A percentile compares a stretch with the other conserved stretches of the same genome.
Conservation (phyloP, 2,888 invertebrate genomes). For the Eupeodes luniger region DNA sequence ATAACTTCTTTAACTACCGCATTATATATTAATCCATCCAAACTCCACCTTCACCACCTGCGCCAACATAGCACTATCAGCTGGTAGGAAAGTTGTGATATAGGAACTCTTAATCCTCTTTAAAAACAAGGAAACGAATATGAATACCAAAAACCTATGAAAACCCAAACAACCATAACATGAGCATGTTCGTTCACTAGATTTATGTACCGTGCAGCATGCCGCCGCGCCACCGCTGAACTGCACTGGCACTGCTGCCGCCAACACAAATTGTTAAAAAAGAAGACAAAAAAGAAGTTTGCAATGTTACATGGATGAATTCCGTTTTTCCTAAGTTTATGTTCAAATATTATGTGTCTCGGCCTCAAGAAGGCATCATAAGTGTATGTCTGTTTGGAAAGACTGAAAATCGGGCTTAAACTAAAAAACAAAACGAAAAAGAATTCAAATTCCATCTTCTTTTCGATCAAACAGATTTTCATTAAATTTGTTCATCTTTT, state of each 20-base stretch:
- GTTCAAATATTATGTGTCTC: conserved; percentile 52
- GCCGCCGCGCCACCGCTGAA: no score
- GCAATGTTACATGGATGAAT: conserved; percentile 67
- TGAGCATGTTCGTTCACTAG: conserved; percentile 56
- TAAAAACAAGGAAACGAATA: neutral
- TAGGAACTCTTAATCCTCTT: no score
- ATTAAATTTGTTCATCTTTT: conserved; percentile 7
- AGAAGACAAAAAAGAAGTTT: neutral
- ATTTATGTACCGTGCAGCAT: conserved; percentile 59
- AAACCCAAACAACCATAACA: conserved; percentile 60
- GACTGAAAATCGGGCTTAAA: neutral
- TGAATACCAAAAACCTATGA: conserved; percentile 1
- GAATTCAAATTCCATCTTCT: conserved; percentile 28
- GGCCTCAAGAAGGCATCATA: neutral
- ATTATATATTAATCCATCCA: no score
- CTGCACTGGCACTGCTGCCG: neutral
- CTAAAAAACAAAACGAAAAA: neutral
- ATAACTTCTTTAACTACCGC: no score
- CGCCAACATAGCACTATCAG: no score
- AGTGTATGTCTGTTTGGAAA: neutral
- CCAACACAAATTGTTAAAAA: conserved; percentile 68
- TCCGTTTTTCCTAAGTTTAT: conserved; percentile 60
- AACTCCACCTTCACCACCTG: no score
- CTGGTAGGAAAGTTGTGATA: no score
- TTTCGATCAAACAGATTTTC: conserved; percentile 42